Evolutionary conservation across 1,140 invertebrate genomes (phyloP).

Genomic region (Dendrolimus punctatus): DNA sequence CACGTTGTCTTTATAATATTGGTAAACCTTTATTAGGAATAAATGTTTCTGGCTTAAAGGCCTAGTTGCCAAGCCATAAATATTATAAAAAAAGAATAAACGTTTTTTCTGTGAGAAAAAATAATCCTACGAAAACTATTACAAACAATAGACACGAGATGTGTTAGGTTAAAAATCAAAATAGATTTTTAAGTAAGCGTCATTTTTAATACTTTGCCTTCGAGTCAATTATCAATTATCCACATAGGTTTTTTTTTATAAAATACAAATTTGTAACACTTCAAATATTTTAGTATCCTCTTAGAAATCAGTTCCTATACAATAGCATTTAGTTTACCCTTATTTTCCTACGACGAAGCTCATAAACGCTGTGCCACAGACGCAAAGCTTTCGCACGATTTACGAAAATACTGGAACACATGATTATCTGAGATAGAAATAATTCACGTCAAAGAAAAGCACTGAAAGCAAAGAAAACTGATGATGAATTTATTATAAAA

Average conservation of each 20-base stretch:
- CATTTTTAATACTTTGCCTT: too few relatives aligned
- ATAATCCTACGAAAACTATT: too few relatives aligned
- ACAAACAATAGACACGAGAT: too few relatives aligned
- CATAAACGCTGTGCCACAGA: slow-evolving; percentile 52
- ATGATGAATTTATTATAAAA: background rate
- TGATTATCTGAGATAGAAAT: slow-evolving; percentile 64
- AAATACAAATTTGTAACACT: slow-evolving; percentile 70
- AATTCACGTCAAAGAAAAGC: background rate
- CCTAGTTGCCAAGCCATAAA: too few relatives aligned
- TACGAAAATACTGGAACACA: slow-evolving; percentile 44
- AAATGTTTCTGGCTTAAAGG: too few relatives aligned
- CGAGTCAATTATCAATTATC: slow-evolving; percentile 15
- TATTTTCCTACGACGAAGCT: slow-evolving; percentile 63
- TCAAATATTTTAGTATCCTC: slow-evolving; percentile 61
- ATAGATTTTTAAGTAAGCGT: too few relatives aligned
- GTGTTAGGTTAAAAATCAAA: too few relatives aligned
- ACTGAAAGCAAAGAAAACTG: background rate
- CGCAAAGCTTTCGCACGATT: slow-evolving; percentile 40
- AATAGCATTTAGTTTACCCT: slow-evolving; percentile 58
- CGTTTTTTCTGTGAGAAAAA: too few relatives aligned
- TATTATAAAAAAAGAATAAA: too few relatives aligned
- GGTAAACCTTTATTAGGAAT: too few relatives aligned
- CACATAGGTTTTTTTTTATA: slow-evolving; percentile 20
- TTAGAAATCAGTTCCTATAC: slow-evolving; percentile 62
- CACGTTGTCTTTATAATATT: too few relatives aligned